Evolutionary conservation across 1,140 invertebrate species (phyloP), one percentile per base, ranked within the genome.

Genomic region (Atta texana): DNA sequence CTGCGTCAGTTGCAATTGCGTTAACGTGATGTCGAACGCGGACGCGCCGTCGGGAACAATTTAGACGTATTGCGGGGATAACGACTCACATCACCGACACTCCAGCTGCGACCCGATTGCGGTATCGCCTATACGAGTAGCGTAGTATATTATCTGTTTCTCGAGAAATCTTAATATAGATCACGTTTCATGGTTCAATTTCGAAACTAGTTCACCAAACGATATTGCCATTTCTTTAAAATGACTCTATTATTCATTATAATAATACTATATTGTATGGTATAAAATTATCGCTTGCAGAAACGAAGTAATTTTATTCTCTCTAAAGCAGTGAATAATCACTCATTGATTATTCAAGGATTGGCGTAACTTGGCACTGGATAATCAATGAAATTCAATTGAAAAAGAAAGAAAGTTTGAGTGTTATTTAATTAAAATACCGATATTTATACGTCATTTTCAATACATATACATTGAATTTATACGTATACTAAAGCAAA

Each of bases 11-110:
- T 55, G 72, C 64, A 74, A 90, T 89, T 39, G 72, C 72, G 66
- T 89, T 90, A 90, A 81, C 84, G 28, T 57, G 68, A 34, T 80
- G 66, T 77, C 68, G 66, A 74, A 28, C 18, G 24, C 21, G 53
- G 16, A 34, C 49, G 53, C 21, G 63, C 4, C 31, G 39, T 31
- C 63, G 63, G 18, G 63, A 3, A n/a, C 61, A 24, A 18, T 72
- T 57, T 64, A 51, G 14, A 69, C 8, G 39, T 57, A 3, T 51
- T 44, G 39, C 55, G n/a, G 49, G 57, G 88, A 69, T 88, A 49
- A 81, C 51, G 49, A 71, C 31, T 76, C 74, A 14, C 49, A 84
- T 86, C 81, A 61, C 63, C 28, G 59, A 5, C 39, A 81, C 24
- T 51, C 34, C 80, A 82, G 68, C 24, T 82, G 80, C 80, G 68